These are phyloP conservation scores for Peromyscus aztecus DNA, from an alignment of 2,797 vertebrate species.

Conservation along the genomic window DNA sequence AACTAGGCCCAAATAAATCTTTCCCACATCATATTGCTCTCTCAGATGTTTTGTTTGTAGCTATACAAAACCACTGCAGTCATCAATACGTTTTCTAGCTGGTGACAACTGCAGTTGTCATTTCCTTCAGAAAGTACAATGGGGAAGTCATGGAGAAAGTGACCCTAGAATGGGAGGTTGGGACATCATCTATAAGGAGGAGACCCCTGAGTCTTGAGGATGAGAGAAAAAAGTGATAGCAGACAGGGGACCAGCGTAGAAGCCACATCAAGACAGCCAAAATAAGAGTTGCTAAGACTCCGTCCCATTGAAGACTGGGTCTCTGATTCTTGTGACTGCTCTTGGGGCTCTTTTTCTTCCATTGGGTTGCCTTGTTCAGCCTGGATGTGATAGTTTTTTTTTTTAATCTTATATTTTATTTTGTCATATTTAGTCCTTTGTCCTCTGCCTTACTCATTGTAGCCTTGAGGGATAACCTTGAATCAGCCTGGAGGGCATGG, in stretches of 20 bases:
- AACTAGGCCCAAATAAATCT: not conserved
- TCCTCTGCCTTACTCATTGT: not conserved
- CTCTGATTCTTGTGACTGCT: no score
- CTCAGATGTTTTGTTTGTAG: not conserved
- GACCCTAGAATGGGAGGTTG: not conserved
- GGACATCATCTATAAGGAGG: not conserved
- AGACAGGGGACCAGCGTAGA: not conserved
- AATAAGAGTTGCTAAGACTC: not conserved
- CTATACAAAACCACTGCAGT: not conserved
- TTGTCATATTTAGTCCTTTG: not conserved
- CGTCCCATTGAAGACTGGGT: not conserved
- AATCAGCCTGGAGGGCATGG: not conserved
- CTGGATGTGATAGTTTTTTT: no score
- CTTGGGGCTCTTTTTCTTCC: no score
- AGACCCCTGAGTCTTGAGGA: not conserved
- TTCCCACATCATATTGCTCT: not conserved
- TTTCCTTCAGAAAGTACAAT: not conserved
- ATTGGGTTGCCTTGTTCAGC: no score
- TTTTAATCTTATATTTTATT: no score
- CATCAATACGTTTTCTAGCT: not conserved
- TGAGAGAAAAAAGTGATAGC: not conserved
- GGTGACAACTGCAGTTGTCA: not conserved
- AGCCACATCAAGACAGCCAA: not conserved
- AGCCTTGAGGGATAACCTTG: not conserved
- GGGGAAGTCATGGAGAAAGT: not conserved